Evolutionary conservation across 2,113 vertebrate genomes (phyloP).

Genomic region (Kryptolebias marmoratus): DNA sequence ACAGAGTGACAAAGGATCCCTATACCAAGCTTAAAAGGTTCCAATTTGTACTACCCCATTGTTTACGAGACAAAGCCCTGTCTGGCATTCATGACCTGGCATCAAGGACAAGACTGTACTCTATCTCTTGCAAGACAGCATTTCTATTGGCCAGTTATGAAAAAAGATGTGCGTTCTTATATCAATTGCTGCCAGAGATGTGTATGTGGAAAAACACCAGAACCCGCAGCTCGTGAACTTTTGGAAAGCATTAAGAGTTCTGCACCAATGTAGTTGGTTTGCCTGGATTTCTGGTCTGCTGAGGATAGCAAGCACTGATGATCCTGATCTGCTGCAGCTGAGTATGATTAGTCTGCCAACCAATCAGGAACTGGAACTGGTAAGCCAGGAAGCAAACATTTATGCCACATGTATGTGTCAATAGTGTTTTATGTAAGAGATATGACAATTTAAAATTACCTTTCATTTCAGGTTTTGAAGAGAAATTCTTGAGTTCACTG

Average conservation of each 20-base stretch:
- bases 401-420: too few species aligned
- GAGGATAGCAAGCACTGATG: too few species aligned
- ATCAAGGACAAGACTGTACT: background rate
- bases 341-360: too few species aligned
- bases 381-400: too few species aligned
- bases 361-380: too few species aligned
- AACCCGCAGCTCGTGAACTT: conserved; percentile 4
- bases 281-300: too few species aligned
- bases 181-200: conserved; percentile 16
- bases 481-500: too few species aligned
- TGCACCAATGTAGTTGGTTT: background rate
- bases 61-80: background rate
- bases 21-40: background rate
- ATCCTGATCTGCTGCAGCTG: too few species aligned
- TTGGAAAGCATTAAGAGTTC: conserved; percentile 10
- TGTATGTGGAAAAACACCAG: conserved; percentile 6
- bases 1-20: background rate
- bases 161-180: background rate
- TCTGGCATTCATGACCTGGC: background rate
- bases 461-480: too few species aligned
- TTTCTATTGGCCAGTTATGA: conserved; percentile 8
- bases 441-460: too few species aligned
- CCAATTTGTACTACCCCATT: background rate
- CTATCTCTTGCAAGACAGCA: background rate
- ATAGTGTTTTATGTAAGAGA: too few species aligned